Base-by-base conservation (phyloP, 2,113 vertebrate genomes). In the Neomonachus schauinslandi region DNA sequence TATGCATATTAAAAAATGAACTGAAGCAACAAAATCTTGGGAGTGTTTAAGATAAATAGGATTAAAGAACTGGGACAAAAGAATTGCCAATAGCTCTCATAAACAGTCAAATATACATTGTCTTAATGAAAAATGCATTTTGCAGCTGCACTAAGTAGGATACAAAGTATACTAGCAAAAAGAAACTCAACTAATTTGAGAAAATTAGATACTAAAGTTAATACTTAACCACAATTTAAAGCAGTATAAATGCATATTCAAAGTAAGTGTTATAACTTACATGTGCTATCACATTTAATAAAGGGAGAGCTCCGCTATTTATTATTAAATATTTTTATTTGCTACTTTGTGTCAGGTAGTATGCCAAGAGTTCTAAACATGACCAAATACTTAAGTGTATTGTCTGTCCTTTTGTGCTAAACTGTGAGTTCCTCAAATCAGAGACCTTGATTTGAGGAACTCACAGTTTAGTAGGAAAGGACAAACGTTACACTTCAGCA, bases 111-210 rank as follows among this genome's bases (percentile, higher is more conserved):
- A 79, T 83, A 39, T 42, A 24, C 67, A 57, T 63, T 49, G 36
- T 69, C 28, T 83, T 94, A 71, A 84, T 80, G 67, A 57, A 33
- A 83, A 63, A 46, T 16, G 22, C 63, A 67, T 69, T 94, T 72
- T 86, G 80, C 31, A 74, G 55, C 46, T 72, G 42, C 18, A 74
- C 46, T 80, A 80, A 79, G 13, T 81, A 65, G 55, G 36, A 55
- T 74, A 91, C 88, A 87, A 67, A 87, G 86, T 94, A 91, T 24
- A 55, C 55, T 87, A 91, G 84, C 36, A 33, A 91, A 90, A 91
- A 72, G 46, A 81, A 94, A 87, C n/a, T 85, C 46, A 46, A 31
- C 7, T 87, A 36, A 82, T 74, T 83, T 87, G 36, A 86, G 81
- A 77, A 76, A 55, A 57, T 81, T 81, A 82, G 82, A 57, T 51